phyloP scores from a whole-genome alignment of 2,888 invertebrate genomes.

The Metellina segmentata region DNA sequence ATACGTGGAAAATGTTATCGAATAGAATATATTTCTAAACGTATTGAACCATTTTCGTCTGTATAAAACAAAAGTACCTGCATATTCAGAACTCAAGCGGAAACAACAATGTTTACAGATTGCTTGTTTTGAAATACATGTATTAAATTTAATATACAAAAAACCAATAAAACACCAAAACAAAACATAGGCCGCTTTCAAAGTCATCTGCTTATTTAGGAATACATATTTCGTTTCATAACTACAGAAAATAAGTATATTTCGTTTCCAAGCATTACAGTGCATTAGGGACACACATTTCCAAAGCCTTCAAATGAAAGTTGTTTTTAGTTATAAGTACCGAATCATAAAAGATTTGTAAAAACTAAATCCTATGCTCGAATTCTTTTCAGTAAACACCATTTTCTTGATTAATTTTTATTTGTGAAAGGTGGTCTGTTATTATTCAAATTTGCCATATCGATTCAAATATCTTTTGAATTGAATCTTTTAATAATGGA shows the following conservation, averaged over 20 bases:
- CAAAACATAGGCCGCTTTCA: neutral
- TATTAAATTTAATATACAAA: neutral
- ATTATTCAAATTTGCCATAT: no score
- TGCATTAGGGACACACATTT: no score
- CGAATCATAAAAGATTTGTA: no score
- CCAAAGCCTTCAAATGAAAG: no score
- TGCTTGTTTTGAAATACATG: neutral
- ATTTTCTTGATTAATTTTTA: no score
- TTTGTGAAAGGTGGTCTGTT: no score
- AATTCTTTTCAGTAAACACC: no score
- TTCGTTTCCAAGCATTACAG: conserved; percentile 13
- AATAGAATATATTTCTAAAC: neutral
- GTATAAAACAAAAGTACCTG: no score
- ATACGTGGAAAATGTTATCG: neutral
- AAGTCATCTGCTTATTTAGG: neutral
- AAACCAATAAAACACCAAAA: neutral
- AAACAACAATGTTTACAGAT: neutral
- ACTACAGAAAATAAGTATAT: neutral
- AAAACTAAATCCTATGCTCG: no score
- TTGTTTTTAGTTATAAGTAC: no score
- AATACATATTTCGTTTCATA: neutral
- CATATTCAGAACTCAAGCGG: neutral
- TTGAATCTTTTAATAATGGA: no score
- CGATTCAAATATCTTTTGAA: no score
- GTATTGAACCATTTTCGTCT: neutral